These are phyloP conservation scores for Drosophila nikananu DNA, from an alignment of 1,140 invertebrate species.

Conservation along the genomic window DNA sequence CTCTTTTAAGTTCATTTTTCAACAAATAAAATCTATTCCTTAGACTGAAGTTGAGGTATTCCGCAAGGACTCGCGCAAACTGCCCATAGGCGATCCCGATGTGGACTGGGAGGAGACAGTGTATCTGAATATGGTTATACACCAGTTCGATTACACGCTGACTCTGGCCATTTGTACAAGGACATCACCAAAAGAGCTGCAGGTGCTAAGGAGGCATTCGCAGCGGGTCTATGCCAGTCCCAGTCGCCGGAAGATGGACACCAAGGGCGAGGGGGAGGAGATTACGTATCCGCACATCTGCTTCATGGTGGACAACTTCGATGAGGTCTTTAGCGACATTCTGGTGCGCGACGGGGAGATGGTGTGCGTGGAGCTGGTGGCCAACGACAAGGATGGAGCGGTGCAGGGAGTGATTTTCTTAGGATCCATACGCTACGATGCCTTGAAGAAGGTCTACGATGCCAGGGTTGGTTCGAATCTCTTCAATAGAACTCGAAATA, in stretches of 20 bases:
- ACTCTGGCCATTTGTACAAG: constrained; percentile 98
- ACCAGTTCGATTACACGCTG: constrained; percentile 99
- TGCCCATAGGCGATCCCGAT: constrained; percentile 97
- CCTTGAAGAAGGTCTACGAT: constrained; percentile 98
- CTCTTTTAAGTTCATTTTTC: neutral
- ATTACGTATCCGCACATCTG: constrained; percentile 99
- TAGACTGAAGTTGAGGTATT: constrained; percentile 97
- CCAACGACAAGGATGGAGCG: constrained; percentile 92
- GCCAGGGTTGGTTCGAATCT: constrained; percentile 90
- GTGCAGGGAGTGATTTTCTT: constrained; percentile 97
- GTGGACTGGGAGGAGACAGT: constrained; percentile 99
- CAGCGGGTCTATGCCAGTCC: constrained; percentile 98
- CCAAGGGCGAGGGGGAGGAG: constrained; percentile 98
- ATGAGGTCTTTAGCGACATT: constrained; percentile 97
- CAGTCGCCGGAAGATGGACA: constrained; percentile 97
- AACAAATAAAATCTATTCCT: neutral
- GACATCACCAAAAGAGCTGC: constrained; percentile 98
- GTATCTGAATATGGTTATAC: constrained; percentile 98
- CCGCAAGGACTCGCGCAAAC: constrained; percentile 97
- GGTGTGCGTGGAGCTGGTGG: constrained; percentile 98
- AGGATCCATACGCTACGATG: constrained; percentile 98
- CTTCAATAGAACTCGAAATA: neutral
- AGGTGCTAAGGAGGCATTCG: constrained; percentile 96
- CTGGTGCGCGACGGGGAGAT: constrained; percentile 98
- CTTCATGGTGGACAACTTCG: constrained; percentile 99